phyloP scores from a whole-genome alignment of 2,113 vertebrate species.

The Zingel zingel region DNA sequence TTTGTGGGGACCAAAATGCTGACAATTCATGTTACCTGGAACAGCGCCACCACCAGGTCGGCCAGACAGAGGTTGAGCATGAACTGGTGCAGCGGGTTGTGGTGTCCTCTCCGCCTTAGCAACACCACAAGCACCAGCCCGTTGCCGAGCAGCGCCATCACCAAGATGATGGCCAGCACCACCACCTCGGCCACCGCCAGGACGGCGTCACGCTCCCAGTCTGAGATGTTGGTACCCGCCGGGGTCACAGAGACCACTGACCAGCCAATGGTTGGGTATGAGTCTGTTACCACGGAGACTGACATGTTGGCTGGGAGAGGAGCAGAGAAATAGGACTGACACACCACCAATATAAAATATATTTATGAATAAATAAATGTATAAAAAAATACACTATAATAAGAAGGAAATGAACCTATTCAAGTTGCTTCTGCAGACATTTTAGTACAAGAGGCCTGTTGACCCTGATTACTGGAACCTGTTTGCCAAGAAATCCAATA shows the following conservation, averaged over 20 bases:
- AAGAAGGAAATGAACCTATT: too few species aligned
- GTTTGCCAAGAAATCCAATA: too few species aligned
- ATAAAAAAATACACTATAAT: too few species aligned
- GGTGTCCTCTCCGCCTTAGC: conserved; percentile 77
- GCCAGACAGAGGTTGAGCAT: conserved; percentile 91
- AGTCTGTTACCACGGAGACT: conserved; percentile 55
- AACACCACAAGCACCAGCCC: conserved; percentile 87
- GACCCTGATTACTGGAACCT: too few species aligned
- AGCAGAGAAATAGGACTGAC: neutral
- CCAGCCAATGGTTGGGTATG: conserved; percentile 24
- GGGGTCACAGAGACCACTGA: conserved; percentile 32
- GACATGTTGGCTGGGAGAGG: conserved; percentile 51
- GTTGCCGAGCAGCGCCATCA: conserved; percentile 86
- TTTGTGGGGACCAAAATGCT: too few species aligned
- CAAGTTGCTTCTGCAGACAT: too few species aligned
- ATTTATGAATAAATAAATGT: too few species aligned
- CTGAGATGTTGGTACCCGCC: conserved; percentile 24
- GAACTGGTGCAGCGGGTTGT: conserved; percentile 89
- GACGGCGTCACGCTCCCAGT: conserved; percentile 79
- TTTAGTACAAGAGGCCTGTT: too few species aligned
- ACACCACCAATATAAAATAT: too few species aligned
- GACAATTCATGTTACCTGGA: conserved; percentile 79
- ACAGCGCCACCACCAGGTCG: conserved; percentile 89
- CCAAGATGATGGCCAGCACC: conserved; percentile 84
- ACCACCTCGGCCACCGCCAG: conserved; percentile 86